Conservation (phyloP, 1,140 invertebrate species). For the Leptinotarsa texana region DNA sequence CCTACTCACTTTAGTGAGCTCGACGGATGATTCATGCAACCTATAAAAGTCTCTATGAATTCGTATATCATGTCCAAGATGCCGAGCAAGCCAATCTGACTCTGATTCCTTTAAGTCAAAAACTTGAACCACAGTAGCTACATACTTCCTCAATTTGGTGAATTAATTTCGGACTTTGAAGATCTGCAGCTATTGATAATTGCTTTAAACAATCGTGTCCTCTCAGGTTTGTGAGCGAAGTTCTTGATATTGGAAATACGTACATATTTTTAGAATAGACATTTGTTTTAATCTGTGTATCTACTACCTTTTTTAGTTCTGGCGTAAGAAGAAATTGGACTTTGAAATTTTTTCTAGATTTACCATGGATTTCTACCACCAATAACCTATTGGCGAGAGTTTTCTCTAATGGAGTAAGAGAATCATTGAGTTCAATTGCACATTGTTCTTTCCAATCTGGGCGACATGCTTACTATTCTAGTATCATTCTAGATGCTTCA, state of each 20-base stretch:
- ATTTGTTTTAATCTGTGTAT: not conserved
- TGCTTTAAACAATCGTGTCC: not conserved
- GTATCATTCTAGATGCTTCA: not conserved
- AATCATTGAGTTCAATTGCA: not conserved
- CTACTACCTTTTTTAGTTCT: not conserved
- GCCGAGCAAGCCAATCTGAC: conserved; percentile 13
- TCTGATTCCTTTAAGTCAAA: not conserved
- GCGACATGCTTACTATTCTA: not conserved
- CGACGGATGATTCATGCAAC: conserved; percentile 16
- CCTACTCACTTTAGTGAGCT: conserved; percentile 24
- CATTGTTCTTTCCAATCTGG: not conserved
- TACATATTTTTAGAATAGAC: not conserved
- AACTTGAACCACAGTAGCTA: not conserved
- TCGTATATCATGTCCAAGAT: conserved; percentile 22
- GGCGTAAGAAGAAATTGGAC: not conserved
- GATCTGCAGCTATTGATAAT: not conserved
- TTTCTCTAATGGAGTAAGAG: not conserved
- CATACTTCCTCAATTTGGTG: not conserved
- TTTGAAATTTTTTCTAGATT: not conserved
- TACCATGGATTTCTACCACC: not conserved
- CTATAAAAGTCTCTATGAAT: conserved; percentile 22
- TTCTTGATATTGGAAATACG: not conserved
- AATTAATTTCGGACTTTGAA: not conserved
- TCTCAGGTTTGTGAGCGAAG: not conserved
- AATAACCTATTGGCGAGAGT: not conserved